Evolutionary conservation across 2,888 invertebrate species (phyloP), one percentile per base, ranked within the genome.

Genomic region (Bruchidius siliquastri): DNA sequence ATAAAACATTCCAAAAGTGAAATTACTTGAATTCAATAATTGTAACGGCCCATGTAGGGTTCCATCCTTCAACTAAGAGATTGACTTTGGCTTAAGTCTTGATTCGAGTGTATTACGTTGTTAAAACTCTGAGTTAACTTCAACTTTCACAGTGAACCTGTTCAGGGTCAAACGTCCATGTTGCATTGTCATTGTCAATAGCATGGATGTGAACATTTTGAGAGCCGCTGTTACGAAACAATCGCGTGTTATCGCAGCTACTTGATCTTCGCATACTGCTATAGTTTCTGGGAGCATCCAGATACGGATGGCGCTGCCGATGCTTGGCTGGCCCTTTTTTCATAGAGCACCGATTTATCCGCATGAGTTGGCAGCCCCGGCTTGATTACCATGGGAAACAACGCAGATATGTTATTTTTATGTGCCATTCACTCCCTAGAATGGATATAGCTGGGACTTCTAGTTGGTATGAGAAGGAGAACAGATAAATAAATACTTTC

Each of bases 261-360:
- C 84, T 84, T 82, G 84, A 85, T 85, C 84, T 84, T 76, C 74
- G 79, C 78, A 81, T 83, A 82, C 81, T 80, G 80, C 79, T 78
- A 77, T 80, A 80, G 79, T 81, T 82, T 80, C 49, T 49, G 49
- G 6, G 49, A 49, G 49, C 49, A 49, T 79, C 80, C 80, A 79
- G 78, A 79, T 77, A 75, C 77, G 77, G 78, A 78, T 77, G 77
- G 76, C 26, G 70, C 18, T 68, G 68, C 8, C 21, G 21, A 71
- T 77, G 72, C 75, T 73, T 72, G 76, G 72, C 77, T 76, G 77
- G 75, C 77, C 69, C 76, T 78, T 77, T 77, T 78, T 78, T 79
- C 78, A 78, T 77, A 77, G 76, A 77, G 77, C 75, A 77, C 74
- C 73, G 77, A 78, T 74, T 75, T 75, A 76, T 78, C 77, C 78